Evolutionary conservation across 2,797 vertebrate species (phyloP).

Genomic region (Podarcis siculus): DNA sequence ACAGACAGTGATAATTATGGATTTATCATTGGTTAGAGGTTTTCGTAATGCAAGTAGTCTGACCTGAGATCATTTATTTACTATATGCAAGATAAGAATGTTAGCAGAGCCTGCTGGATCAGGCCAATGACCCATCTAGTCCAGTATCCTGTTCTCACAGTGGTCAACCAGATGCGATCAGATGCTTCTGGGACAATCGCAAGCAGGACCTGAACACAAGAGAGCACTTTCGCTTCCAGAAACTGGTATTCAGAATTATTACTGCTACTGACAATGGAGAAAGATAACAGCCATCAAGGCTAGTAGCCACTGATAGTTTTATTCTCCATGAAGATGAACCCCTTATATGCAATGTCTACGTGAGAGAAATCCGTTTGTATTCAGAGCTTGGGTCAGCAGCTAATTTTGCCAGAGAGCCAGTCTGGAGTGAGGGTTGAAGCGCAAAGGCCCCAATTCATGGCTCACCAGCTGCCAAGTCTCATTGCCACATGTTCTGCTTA

Average conservation of each 20-base stretch:
- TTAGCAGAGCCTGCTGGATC: too few relatives aligned
- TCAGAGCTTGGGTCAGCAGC: background rate
- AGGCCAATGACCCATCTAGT: too few relatives aligned
- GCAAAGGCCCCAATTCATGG: background rate
- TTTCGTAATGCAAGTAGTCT: background rate
- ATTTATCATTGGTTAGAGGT: background rate
- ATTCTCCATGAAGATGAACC: background rate
- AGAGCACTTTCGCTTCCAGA: too few relatives aligned
- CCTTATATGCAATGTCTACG: background rate
- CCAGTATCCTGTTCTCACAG: too few relatives aligned
- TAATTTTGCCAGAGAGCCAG: background rate
- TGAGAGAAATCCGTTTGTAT: background rate
- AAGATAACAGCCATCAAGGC: too few relatives aligned
- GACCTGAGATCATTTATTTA: background rate
- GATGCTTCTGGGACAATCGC: too few relatives aligned
- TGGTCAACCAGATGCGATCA: too few relatives aligned
- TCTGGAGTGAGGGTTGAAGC: background rate
- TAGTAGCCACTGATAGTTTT: too few relatives aligned
- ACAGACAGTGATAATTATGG: too few relatives aligned
- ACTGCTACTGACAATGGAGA: too few relatives aligned
- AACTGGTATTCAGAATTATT: too few relatives aligned
- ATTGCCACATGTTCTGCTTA: background rate
- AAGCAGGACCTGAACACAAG: too few relatives aligned
- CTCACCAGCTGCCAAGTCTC: background rate
- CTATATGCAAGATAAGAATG: background rate